phyloP scores from a whole-genome alignment of 1,140 invertebrate species.

The Armadillidium nasatum region DNA sequence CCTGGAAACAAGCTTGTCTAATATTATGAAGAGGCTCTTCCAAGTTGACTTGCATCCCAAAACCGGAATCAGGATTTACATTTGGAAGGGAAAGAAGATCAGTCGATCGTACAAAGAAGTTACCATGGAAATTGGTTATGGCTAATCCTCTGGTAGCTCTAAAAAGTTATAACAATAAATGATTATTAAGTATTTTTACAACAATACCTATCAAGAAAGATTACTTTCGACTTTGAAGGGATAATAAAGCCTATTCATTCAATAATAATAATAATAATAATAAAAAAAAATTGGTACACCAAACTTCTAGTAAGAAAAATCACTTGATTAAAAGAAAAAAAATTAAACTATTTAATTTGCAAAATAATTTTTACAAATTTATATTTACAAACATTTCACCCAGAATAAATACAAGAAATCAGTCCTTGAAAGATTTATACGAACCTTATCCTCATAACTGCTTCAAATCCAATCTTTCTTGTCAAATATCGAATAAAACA shows the following conservation, averaged over 20 bases:
- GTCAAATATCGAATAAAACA: conserved; percentile 85
- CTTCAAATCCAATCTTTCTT: conserved; percentile 97
- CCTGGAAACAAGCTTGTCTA: conserved; percentile 92
- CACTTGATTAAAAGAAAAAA: too few relatives aligned
- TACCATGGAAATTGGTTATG: conserved; percentile 98
- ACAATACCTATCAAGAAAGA: neutral
- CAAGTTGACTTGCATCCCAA: conserved; percentile 94
- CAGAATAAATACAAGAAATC: too few relatives aligned
- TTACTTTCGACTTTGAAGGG: neutral
- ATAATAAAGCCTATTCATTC: neutral
- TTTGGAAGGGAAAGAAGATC: conserved; percentile 94
- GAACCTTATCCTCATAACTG: conserved; percentile 92
- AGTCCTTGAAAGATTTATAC: neutral
- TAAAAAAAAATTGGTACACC: neutral
- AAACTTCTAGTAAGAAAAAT: neutral
- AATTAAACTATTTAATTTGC: too few relatives aligned
- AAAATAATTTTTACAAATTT: too few relatives aligned
- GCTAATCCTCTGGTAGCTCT: conserved; percentile 65
- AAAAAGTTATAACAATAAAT: conserved; percentile 14
- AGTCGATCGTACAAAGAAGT: conserved; percentile 97
- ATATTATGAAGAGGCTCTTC: conserved; percentile 85
- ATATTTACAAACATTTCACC: too few relatives aligned
- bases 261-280: neutral
- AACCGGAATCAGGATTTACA: conserved; percentile 95
- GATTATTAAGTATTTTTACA: neutral